Evolutionary conservation across 2,797 vertebrate genomes (phyloP).

Genomic region (Xiphorhynchus erythropygius): DNA sequence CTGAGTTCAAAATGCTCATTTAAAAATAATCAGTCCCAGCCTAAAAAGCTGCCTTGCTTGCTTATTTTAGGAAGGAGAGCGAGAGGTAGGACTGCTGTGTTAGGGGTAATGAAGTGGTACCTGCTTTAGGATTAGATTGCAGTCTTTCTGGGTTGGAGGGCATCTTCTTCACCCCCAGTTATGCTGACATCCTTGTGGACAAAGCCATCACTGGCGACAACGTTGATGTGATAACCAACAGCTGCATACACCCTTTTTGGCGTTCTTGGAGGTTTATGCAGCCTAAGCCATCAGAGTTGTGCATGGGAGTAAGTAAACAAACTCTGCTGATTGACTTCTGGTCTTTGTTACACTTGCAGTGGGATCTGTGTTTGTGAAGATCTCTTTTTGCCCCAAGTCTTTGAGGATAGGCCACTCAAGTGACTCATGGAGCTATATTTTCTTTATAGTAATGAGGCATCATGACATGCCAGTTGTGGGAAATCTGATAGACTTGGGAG

Average conservation of each 20-base stretch:
- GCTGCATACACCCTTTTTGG: neutral
- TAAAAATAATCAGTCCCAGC: neutral
- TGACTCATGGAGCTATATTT: conserved; percentile 12
- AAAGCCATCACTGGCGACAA: neutral
- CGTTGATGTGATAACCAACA: fast-evolving
- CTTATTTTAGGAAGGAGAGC: neutral
- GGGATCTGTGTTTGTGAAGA: neutral
- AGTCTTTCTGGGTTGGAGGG: neutral
- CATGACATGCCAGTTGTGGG: neutral
- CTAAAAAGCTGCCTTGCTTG: neutral
- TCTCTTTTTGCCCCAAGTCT: neutral
- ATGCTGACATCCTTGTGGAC: neutral
- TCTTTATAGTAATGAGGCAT: conserved; percentile 39
- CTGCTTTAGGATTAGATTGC: neutral
- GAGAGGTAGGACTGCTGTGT: neutral
- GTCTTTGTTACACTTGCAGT: neutral
- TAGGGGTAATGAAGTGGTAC: neutral
- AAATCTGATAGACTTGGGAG: conserved; percentile 49
- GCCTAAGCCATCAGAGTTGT: neutral
- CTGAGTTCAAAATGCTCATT: neutral
- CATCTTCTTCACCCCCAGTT: neutral
- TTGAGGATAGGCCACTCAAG: neutral
- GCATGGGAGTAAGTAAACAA: neutral
- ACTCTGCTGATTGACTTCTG: neutral
- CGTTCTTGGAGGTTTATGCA: neutral